Base-by-base conservation (phyloP, 2,888 invertebrate species). In the Drosophila acutilabella region DNA sequence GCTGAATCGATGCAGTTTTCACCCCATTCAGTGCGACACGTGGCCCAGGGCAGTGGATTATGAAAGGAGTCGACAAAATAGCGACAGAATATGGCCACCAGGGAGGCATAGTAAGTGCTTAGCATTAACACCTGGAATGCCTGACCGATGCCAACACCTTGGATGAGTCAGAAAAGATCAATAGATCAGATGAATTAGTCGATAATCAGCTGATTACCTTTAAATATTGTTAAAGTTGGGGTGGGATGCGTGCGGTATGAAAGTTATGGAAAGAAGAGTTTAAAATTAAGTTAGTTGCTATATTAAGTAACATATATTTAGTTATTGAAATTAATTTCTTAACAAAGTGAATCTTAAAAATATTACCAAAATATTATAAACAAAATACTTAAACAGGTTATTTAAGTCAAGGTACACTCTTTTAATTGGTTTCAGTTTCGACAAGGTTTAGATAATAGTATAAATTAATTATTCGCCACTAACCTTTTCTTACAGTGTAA, bases 31-130 rank as follows among this genome's bases (percentile, higher is more conserved):
- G 92, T 84, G 40, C 93, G 91, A 81, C 95, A 95, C 16, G 91
- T 83, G 0, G 94, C 91, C 95, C 95, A 95, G 8, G 95, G 95
- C 57, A 95, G 90, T n/a, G 93, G 92, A 4, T 93, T 81, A 53
- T 93, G 93, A 89, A 95, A 95, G 20, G 95, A 95, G 65, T 94
- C 93, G 64, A 94, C 89, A 77, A 95, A 92, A 90, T 95, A 95
- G 85, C 93, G 94, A 33, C 94, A 89, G 14, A 94, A 94, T 61
- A 95, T 84, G 2, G 94, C 94, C 51, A 90, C 90, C 70, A 92
- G 79, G 33, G 94, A 93, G 71, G 94, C 94, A 89, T 95, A 95
- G 87, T 95, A 95, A 30, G 94, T 94, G 45, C 93, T 93, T 33
- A 95, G 94, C 58, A 93, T 93, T 56, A 93, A 92, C 41, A 94